phyloP scores from a whole-genome alignment of 2,888 invertebrate species.

The Epirrita christyi region DNA sequence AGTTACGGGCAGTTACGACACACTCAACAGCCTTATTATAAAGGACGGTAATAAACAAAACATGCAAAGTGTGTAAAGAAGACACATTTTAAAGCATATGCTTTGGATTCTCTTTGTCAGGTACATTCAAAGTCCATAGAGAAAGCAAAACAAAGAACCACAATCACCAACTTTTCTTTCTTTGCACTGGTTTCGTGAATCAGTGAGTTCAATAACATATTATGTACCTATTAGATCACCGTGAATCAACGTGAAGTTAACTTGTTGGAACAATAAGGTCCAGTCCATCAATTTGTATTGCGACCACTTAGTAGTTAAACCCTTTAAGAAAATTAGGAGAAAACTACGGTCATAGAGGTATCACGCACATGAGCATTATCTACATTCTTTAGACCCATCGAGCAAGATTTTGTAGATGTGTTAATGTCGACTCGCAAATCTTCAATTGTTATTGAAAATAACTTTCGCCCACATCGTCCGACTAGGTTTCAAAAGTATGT shows the following conservation, averaged over 20 bases:
- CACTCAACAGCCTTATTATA: conserved; percentile 20
- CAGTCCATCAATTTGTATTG: no score
- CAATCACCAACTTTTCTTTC: neutral
- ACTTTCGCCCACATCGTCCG: conserved; percentile 34
- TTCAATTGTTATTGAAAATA: conserved; percentile 23
- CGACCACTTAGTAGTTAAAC: no score
- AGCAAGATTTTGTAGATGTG: neutral
- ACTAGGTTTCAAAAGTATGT: conserved; percentile 36
- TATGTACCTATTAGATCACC: no score
- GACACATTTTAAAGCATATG: no score
- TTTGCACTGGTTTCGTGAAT: neutral
- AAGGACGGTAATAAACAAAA: neutral
- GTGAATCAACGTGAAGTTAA: no score
- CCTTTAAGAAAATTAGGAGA: no score
- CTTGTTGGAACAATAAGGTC: no score
- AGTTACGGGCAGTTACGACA: conserved; percentile 30
- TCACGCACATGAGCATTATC: no score
- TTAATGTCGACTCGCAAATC: conserved; percentile 7
- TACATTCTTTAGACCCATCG: neutral
- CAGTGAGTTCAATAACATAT: conserved; percentile 6
- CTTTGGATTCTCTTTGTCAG: no score
- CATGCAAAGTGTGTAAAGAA: no score
- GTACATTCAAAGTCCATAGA: neutral
- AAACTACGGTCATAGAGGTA: no score
- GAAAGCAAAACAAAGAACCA: neutral